Conservation (phyloP, 1,140 invertebrate species). For the Bombus sibiricus region DNA sequence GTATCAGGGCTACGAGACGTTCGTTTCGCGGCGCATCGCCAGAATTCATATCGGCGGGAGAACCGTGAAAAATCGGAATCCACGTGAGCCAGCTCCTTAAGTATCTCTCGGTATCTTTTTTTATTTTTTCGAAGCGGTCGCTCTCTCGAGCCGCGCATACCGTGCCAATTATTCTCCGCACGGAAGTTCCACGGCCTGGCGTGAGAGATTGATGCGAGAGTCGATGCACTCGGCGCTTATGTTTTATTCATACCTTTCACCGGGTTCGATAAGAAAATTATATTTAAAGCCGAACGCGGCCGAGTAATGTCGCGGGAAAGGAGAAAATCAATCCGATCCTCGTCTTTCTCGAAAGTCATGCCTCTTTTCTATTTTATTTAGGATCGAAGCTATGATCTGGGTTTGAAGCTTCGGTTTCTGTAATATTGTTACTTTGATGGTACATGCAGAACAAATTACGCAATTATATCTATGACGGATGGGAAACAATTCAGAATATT, state of each 20-base stretch:
- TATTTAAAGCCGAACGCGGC: conserved; percentile 56
- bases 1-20: neutral
- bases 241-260: conserved; percentile 65
- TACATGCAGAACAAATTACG: too few species aligned
- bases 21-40: neutral
- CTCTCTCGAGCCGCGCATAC: conserved; percentile 38
- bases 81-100: conserved; percentile 6
- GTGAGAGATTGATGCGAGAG: conserved; percentile 60
- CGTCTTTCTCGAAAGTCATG: neutral
- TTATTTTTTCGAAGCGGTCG: neutral
- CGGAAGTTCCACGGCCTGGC: conserved; percentile 58
- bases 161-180: conserved; percentile 58
- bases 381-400: too few species aligned
- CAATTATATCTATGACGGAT: too few species aligned
- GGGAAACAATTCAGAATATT: too few species aligned
- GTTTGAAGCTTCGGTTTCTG: too few species aligned
- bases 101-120: neutral
- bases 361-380: neutral
- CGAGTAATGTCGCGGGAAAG: conserved; percentile 48
- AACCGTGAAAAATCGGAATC: conserved; percentile 21
- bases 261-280: conserved; percentile 62
- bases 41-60: neutral
- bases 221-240: conserved; percentile 55
- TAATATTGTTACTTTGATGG: too few species aligned
- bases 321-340: conserved; percentile 27